phyloP scores from a whole-genome alignment of 2,888 invertebrate species.

The Trichogramma dendrolimi region DNA sequence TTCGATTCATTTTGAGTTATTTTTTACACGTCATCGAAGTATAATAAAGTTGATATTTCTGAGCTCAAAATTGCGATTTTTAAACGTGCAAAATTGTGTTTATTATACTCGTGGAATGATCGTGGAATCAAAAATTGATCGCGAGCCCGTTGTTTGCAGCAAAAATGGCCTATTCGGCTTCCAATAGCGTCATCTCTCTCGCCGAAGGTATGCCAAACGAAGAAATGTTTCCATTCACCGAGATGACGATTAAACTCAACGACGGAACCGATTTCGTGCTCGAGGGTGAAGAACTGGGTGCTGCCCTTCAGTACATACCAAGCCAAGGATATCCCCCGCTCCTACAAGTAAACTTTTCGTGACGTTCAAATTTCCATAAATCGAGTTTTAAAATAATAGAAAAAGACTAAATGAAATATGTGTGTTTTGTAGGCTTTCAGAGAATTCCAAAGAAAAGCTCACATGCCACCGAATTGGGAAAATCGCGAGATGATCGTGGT shows the following conservation, averaged over 20 bases:
- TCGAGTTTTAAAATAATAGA: neutral
- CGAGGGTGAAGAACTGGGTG: constrained; percentile 59
- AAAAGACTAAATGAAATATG: neutral
- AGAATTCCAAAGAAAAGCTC: constrained; percentile 61
- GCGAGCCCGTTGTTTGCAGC: constrained; percentile 44
- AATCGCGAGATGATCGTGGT: constrained; percentile 65
- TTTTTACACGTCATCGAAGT: too few relatives aligned
- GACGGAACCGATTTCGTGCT: constrained; percentile 57
- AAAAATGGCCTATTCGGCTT: constrained; percentile 54
- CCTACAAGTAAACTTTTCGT: constrained; percentile 36
- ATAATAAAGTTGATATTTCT: too few relatives aligned
- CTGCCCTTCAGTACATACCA: constrained; percentile 72
- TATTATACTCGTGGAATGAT: too few relatives aligned
- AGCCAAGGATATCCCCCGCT: constrained; percentile 62
- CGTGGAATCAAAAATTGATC: too few relatives aligned
- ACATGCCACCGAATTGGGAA: constrained; percentile 64
- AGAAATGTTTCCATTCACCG: constrained; percentile 65
- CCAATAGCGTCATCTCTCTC: constrained; percentile 58
- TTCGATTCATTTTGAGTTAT: too few relatives aligned
- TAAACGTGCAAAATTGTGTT: too few relatives aligned
- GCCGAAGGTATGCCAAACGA: constrained; percentile 76
- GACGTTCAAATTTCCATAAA: neutral
- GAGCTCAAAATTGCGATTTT: too few relatives aligned
- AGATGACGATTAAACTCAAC: constrained; percentile 59
- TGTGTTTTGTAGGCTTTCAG: constrained; percentile 54